phyloP scores from a whole-genome alignment of 1,140 invertebrate species.

The Trypoxylus dichotomus region DNA sequence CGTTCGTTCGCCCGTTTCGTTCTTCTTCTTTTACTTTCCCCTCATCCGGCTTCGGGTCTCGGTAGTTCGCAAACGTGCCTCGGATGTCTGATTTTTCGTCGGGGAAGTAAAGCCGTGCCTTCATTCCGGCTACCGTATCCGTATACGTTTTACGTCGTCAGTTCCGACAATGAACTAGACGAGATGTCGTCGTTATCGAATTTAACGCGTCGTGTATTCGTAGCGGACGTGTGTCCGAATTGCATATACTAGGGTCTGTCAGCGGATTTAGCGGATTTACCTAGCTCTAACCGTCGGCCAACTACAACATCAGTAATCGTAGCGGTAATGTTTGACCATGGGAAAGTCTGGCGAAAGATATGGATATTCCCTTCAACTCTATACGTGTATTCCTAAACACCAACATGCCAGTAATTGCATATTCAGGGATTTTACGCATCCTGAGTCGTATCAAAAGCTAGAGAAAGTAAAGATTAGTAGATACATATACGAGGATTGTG shows the following conservation, averaged over 20 bases:
- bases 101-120: conserved; percentile 42
- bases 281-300: background rate
- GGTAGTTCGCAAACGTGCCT: conserved; percentile 47
- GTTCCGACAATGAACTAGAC: conserved; percentile 33
- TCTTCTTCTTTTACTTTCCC: conserved; percentile 27
- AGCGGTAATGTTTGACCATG: too few species aligned
- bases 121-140: conserved; percentile 38
- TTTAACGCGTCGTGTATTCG: conserved; percentile 21
- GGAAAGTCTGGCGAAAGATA: too few species aligned
- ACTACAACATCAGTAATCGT: background rate
- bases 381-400: too few species aligned
- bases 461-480: too few species aligned
- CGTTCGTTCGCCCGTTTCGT: background rate
- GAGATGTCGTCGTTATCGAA: conserved; percentile 27
- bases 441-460: too few species aligned
- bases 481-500: too few species aligned
- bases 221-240: background rate
- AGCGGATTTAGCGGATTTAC: background rate
- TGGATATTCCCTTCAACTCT: too few species aligned
- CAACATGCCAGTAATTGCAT: too few species aligned
- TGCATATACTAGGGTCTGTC: background rate
- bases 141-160: conserved; percentile 44
- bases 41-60: conserved; percentile 35
- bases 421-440: too few species aligned
- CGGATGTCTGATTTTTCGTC: conserved; percentile 46